Evolutionary conservation across 2,888 invertebrate genomes (phyloP).

Genomic region (Drosophila gaucha): DNA sequence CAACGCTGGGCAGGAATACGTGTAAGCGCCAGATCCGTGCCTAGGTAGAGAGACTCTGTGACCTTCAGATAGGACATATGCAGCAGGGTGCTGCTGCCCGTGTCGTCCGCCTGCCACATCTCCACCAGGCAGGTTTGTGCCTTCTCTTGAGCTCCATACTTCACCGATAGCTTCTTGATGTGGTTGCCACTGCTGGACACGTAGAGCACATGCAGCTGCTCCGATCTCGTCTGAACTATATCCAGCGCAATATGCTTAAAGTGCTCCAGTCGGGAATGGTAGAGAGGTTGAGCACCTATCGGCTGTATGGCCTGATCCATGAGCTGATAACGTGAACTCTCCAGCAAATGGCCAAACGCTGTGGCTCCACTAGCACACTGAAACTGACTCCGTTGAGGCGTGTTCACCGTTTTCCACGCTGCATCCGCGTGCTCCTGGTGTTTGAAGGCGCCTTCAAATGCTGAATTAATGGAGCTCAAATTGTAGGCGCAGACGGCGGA

Average conservation of each 20-base stretch:
- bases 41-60: slow-evolving; percentile 92
- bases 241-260: slow-evolving; percentile 94
- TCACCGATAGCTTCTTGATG: slow-evolving; percentile 92
- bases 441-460: slow-evolving; percentile 94
- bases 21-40: slow-evolving; percentile 88
- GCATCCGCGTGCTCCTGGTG: slow-evolving; percentile 91
- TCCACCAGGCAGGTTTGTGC: slow-evolving; percentile 93
- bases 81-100: slow-evolving; percentile 84
- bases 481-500: slow-evolving; percentile 97
- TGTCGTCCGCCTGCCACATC: slow-evolving; percentile 89
- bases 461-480: slow-evolving; percentile 91
- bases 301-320: slow-evolving; percentile 95
- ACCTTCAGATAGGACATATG: slow-evolving; percentile 92
- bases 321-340: slow-evolving; percentile 91
- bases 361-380: slow-evolving; percentile 86
- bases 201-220: slow-evolving; percentile 91
- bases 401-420: slow-evolving; percentile 90
- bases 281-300: slow-evolving; percentile 88
- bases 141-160: slow-evolving; percentile 85
- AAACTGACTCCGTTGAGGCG: slow-evolving; percentile 87
- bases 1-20: slow-evolving; percentile 93
- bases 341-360: slow-evolving; percentile 86
- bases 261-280: slow-evolving; percentile 89
- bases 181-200: slow-evolving; percentile 91
- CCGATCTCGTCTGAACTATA: slow-evolving; percentile 88